A percentile compares a stretch with the other conserved stretches of the same genome.
These are phyloP conservation scores for Mythimna vitellina DNA, from an alignment of 2,888 invertebrate species.

Conservation along the genomic window DNA sequence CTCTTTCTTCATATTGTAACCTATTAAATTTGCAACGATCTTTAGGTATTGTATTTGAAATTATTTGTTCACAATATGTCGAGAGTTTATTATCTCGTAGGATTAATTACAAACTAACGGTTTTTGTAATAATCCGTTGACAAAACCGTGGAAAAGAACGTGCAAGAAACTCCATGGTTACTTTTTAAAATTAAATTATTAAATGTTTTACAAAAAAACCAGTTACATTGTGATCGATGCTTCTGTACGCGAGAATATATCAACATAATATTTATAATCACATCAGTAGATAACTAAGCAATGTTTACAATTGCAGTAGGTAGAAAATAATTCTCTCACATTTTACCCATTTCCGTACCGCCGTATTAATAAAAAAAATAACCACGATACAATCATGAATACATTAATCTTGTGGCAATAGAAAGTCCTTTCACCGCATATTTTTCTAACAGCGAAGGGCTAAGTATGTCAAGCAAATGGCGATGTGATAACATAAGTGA, in stretches of 20 bases:
- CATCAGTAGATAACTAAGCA: not conserved
- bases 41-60: no score
- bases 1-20: no score
- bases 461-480: constrained; percentile 74
- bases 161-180: not conserved
- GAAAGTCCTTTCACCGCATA: constrained; percentile 70
- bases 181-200: not conserved
- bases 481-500: constrained; percentile 73
- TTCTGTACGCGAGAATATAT: not conserved
- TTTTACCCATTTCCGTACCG: constrained; percentile 1
- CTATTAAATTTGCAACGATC: no score
- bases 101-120: no score
- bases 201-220: no score
- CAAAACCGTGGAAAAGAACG: not conserved
- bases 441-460: constrained; percentile 68
- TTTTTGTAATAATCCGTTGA: no score
- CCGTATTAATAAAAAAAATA: constrained; percentile 15
- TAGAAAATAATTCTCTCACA: constrained; percentile 22
- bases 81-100: no score
- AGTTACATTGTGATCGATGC: no score
- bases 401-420: constrained; percentile 52
- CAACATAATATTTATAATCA: not conserved
- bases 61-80: no score
- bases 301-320: not conserved
- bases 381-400: constrained; percentile 44